Base-by-base conservation (phyloP, 1,140 invertebrate species). In the Trachymyrmex septentrionalis region DNA sequence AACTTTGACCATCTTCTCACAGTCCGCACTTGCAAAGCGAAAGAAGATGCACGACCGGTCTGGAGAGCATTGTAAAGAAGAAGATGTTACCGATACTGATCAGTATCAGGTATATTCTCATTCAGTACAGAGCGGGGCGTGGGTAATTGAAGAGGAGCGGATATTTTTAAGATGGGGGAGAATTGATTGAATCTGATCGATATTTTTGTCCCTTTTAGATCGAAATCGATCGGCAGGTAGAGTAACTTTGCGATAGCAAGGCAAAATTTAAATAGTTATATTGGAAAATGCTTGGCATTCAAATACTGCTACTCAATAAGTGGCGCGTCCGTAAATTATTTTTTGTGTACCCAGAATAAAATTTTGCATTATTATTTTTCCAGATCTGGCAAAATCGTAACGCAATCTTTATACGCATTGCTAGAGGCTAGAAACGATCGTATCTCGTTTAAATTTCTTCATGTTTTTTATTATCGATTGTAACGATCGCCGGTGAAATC, bases 61-160 rank as follows among this genome's bases (percentile, higher is more conserved):
- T n/a, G 57, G 21, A 50, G 61, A 72, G 64, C 24, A 48, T 64
- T 86, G n/a, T 38, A 75, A 57, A 80, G 66, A 86, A 75, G 69
- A 87, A 53, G 63, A 66, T 55, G 85, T 82, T 90, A 85, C 85
- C 59, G 86, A 90, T 90, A 67, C 78, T 72, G 84, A 89, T 89
- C 87, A 72, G 71, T 82, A 89, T 73, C 63, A 67, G 61, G 63
- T 86, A 86, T 78, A 81, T 82, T 64, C 59, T 81, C 84, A 72
- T 34, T 63, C 61, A 50, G 63, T 81, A 55, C 34, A n/a, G 24
- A 78, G 24, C 24, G 64, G 9, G 27, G 53, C 38, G 44, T 38
- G 69, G 48, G 75, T 85, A 80, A 86, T 81, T 63, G 84, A 80
- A 30, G 30, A 30, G 24, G 21, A 38, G 10, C 76, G 77, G 85